Evolutionary conservation across 2,113 vertebrate genomes (phyloP), one percentile per base, ranked within the genome.

Genomic region (Electrona antarctica): DNA sequence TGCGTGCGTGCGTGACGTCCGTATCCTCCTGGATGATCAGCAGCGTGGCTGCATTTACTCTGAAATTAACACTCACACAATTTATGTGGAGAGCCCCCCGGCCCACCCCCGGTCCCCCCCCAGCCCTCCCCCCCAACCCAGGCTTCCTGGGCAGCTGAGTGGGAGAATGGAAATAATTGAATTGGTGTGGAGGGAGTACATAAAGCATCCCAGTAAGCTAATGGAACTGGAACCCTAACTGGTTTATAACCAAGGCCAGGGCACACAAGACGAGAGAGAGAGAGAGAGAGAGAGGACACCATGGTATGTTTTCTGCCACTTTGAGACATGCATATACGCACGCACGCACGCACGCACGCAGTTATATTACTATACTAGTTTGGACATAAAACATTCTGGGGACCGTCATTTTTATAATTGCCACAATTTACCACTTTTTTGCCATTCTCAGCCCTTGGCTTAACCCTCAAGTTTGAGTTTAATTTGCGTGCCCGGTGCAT

Each of bases 91-190:
- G 90, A 91, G 90, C 86, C 84, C 94, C 66, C 14, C 46, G 2
- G 21, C 21, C 21, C 21, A 21, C 66, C 8, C 47, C 66, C n/a
- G n/a, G n/a, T n/a, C n/a, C n/a, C n/a, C n/a, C n/a, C n/a, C n/a
- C n/a, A n/a, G n/a, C 85, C 84, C 94, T 64, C 15, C 46, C 33
- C 33, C 33, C 33, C 5, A 3, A 67, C 8, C 47, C 66, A 85
- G 86, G 71, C 84, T 88, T 88, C 91, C 89, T 83, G 76, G 50
- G 69, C 80, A 77, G 87, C 86, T 77, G 88, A 88, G 84, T 90
- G 91, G 88, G 84, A 91, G 91, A 95, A 93, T 88, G 94, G 93
- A 94, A 95, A 94, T 93, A 93, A 93, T 94, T 94, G 92, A 95
- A 96, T 96, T 95, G 91, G 82, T 90, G 72, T 92, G 86, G 88